Evolutionary conservation across 1,140 invertebrate species (phyloP), one percentile per base, ranked within the genome.

Genomic region (Panagrolaimus sp.): DNA sequence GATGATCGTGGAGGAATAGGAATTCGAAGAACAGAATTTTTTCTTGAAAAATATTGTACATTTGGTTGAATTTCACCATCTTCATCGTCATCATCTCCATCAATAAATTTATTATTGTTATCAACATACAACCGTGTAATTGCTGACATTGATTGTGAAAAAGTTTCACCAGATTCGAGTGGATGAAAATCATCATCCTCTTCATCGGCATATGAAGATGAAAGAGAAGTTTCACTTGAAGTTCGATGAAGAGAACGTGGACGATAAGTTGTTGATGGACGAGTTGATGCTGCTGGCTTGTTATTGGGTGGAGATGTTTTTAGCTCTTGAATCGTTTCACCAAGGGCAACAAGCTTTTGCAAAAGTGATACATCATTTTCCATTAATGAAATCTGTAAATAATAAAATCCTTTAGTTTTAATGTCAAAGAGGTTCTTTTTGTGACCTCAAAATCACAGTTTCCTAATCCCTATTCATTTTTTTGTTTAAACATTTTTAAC

Each of bases 1-100:
- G 46, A 75, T 23, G 65, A 43, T 44, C 74, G 51, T 25, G 74
- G 76, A n/a, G 76, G 76, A 27, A 76, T 76, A 1, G 74, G 74
- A 45, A 78, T 78, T 46, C 74, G 62, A 14, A 76, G 70, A 9
- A 76, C 76, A 25, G 74, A 76, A 65, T 76, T 76, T 63, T 76
- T 76, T 9, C 74, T 47, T 16, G 74, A 76, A 70, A 76, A 76
- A 47, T 78, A 76, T 44, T 76, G 74, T n/a, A 74, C 38, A 64
- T 74, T 74, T 27, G 72, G 72, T 23, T 45, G 48, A 14, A 80
- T 16, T 14, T 46, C 20, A 13, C 63, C 64, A 2, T 73, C 77
- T 53, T 72, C 73, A 64, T 72, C 68, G 45, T n/a, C n/a, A n/a
- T n/a, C n/a, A n/a, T n/a, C n/a, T n/a, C 62, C 20, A 11, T 46